Evolutionary conservation across 2,888 invertebrate genomes (phyloP).

Genomic region (Morinoia aosen): DNA sequence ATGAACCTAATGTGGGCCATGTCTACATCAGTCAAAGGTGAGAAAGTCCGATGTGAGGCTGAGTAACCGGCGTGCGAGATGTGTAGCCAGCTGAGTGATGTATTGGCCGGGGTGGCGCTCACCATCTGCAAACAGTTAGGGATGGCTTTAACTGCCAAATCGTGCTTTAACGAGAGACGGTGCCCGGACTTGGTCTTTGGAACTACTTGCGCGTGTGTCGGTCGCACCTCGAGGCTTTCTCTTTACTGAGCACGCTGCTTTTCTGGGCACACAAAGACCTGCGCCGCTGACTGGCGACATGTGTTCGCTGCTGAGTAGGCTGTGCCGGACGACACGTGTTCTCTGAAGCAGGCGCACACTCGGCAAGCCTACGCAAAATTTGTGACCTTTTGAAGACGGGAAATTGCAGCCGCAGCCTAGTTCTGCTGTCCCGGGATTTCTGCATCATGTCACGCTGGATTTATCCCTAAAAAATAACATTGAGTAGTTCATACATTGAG

Average conservation of each 20-base stretch:
- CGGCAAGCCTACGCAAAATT: neutral
- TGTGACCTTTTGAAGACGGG: neutral
- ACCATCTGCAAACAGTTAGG: conserved; percentile 51
- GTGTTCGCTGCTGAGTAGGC: neutral
- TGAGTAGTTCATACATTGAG: no score
- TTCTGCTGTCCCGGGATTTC: neutral
- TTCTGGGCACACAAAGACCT: neutral
- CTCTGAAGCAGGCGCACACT: neutral
- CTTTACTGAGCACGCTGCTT: neutral
- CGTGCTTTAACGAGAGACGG: conserved; percentile 42
- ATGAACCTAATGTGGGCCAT: conserved; percentile 42
- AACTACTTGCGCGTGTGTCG: neutral
- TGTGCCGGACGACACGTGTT: neutral
- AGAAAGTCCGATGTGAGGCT: conserved; percentile 38
- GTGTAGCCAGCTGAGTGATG: conserved; percentile 42
- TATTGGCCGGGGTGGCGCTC: neutral
- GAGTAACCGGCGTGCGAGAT: conserved; percentile 37
- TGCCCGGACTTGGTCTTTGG: neutral
- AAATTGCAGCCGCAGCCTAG: neutral
- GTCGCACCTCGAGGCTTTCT: neutral
- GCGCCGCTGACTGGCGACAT: neutral
- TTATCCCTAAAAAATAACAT: neutral
- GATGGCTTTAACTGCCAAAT: conserved; percentile 43
- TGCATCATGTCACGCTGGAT: neutral
- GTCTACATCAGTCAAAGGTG: conserved; percentile 50